A percentile compares a stretch with the other conserved stretches of the same genome.
Evolutionary conservation across 2,797 vertebrate species (phyloP).

Genomic region (Craterocephalus amniculus): DNA sequence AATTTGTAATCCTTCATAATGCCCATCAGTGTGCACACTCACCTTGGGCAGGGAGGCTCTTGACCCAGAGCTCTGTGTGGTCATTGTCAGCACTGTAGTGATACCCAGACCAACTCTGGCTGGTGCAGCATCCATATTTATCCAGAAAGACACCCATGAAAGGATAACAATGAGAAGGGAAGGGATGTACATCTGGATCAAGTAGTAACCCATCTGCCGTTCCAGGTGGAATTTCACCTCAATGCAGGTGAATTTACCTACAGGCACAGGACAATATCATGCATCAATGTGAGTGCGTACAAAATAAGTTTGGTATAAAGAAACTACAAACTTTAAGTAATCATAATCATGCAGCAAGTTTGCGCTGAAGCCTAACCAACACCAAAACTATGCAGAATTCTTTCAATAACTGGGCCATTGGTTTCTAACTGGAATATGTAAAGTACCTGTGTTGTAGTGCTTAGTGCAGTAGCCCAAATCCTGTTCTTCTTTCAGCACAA

Average conservation of each 20-base stretch:
- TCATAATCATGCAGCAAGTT: neutral
- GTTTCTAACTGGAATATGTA: conserved; percentile 4
- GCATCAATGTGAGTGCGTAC: neutral
- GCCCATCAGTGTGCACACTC: conserved; percentile 28
- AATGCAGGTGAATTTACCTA: conserved; percentile 96
- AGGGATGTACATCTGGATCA: conserved; percentile 98
- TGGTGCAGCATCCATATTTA: conserved; percentile 94
- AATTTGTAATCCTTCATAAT: conserved; percentile 4
- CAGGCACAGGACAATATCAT: neutral
- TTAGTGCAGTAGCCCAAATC: conserved; percentile 96
- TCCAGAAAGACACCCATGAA: conserved; percentile 96
- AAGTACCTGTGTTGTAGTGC: conserved; percentile 92
- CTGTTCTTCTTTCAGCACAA: conserved; percentile 92
- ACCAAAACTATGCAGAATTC: neutral
- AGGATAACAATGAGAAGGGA: conserved; percentile 95
- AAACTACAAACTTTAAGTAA: neutral
- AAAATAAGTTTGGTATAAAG: neutral
- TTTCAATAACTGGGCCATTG: neutral
- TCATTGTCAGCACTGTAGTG: conserved; percentile 95
- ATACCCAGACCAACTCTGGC: conserved; percentile 93
- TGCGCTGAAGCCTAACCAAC: neutral
- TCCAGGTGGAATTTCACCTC: conserved; percentile 97
- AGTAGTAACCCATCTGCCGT: conserved; percentile 95
- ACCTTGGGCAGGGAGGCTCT: conserved; percentile 96
- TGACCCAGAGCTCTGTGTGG: conserved; percentile 94